These are phyloP conservation scores for Chondrosia reniformis DNA, from an alignment of 37 sponge, comb jelly and placozoan genomes.

Conservation along the genomic window DNA sequence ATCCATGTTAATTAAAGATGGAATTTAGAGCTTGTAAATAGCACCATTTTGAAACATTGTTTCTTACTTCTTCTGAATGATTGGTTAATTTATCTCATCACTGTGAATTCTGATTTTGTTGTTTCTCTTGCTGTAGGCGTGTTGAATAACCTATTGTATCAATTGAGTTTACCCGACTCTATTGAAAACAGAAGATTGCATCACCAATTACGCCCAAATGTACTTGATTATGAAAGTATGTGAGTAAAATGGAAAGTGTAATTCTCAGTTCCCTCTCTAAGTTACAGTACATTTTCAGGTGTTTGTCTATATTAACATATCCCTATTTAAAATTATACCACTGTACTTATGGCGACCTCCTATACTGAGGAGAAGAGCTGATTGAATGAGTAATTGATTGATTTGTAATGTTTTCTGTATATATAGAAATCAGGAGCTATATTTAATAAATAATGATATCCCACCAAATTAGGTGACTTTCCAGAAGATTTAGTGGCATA, in stretches of 20 bases:
- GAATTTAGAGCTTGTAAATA: too few species aligned
- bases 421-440: background rate
- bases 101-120: background rate
- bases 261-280: background rate
- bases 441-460: background rate
- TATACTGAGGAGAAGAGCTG: background rate
- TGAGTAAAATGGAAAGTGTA: background rate
- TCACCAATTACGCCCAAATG: conserved; percentile 72
- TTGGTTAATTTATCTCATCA: too few species aligned
- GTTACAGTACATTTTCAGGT: background rate
- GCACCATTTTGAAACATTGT: too few species aligned
- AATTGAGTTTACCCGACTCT: conserved; percentile 30
- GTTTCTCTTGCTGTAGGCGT: conserved; percentile 22
- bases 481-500: background rate
- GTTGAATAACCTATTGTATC: conserved; percentile 13
- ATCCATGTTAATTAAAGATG: too few species aligned
- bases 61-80: too few species aligned
- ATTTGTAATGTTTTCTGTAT: background rate
- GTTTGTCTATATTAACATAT: background rate
- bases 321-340: background rate
- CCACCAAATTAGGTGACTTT: background rate
- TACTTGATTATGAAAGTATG: conserved; percentile 41
- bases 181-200: conserved; percentile 54
- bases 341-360: background rate
- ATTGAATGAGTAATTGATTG: background rate